Evolutionary conservation across 2,113 vertebrate species (phyloP), one percentile per base, ranked within the genome.

Genomic region (Noctilio leporinus): DNA sequence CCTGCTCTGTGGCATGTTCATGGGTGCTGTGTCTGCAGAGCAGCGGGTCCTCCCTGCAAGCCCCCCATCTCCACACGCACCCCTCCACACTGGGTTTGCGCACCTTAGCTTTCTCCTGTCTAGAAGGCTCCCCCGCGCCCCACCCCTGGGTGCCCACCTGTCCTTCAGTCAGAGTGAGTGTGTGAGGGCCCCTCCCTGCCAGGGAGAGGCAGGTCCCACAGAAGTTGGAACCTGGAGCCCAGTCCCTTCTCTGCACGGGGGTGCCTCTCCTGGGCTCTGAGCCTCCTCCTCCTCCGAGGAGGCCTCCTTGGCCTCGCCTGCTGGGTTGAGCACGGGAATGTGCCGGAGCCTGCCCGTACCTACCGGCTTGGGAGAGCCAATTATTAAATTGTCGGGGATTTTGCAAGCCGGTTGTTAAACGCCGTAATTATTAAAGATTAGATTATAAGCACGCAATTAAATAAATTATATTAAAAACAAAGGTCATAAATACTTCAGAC

Each of bases 401-500:
- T 96, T 97, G 96, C 96, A 97, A 96, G 94, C 87, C 22, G 43
- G 96, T 93, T 93, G 87, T 96, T 97, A 96, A 97, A 91, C 59
- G 26, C 87, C 43, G 94, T 95, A 93, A 96, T 97, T 96, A 96
- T 95, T 91, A 86, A 89, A 96, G 81, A 94, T 96, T 92, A 95
- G 95, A 96, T 95, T 95, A 93, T 82, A 90, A 95, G 77, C 88
- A 93, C 92, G 77, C 90, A 93, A 97, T 97, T 96, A 97, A 96
- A 85, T 96, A 95, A 96, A 96, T 96, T 95, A 92, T 73, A 90
- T 90, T 65, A 92, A 95, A 96, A 96, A 96, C 94, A 97, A 96
- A 97, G 95, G 76, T 85, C 59, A 28, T 95, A 94, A 93, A 90
- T 78, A 78, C 90, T 93, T 82, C 93, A 93, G 96, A 90, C 90